A percentile compares a stretch with the other conserved stretches of the same genome.
Evolutionary conservation across 2,113 vertebrate genomes (phyloP).

Genomic region (Turdus rufiventris): DNA sequence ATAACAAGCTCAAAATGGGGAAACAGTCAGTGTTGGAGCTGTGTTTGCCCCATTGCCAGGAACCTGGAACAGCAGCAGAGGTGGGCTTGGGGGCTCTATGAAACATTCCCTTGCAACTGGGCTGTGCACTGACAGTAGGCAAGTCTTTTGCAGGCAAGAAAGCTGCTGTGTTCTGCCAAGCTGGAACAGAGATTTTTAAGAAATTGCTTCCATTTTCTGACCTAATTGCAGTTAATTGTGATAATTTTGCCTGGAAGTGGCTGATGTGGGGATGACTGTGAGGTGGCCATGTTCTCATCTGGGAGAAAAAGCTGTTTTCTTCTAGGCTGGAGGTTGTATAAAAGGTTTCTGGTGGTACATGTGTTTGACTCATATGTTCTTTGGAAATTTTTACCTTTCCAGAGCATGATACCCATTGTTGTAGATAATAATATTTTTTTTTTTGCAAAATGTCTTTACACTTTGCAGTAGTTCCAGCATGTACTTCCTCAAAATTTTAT

Average conservation of each 20-base stretch:
- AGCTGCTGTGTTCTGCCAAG: not conserved
- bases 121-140: not conserved
- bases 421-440: not conserved
- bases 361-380: not conserved
- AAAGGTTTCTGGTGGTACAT: not conserved
- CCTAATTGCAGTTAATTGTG: not conserved
- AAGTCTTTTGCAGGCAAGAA: not conserved
- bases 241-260: slow-evolving; percentile 8
- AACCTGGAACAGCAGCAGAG: not conserved
- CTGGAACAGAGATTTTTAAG: not conserved
- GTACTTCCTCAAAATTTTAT: not conserved
- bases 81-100: fast-evolving
- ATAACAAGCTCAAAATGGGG: not conserved
- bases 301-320: not conserved
- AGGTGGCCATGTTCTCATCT: not conserved
- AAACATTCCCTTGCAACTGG: not conserved
- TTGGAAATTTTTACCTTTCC: not conserved
- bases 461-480: not conserved
- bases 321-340: not conserved
- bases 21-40: not conserved
- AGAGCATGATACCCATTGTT: not conserved
- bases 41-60: not conserved
- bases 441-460: not conserved
- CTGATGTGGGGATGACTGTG: not conserved
- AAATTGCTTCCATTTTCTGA: slow-evolving; percentile 23